A percentile compares a stretch with the other conserved stretches of the same genome.
Evolutionary conservation across 2,113 vertebrate species (phyloP).

Genomic region (Ophthalmolycus amberensis): DNA sequence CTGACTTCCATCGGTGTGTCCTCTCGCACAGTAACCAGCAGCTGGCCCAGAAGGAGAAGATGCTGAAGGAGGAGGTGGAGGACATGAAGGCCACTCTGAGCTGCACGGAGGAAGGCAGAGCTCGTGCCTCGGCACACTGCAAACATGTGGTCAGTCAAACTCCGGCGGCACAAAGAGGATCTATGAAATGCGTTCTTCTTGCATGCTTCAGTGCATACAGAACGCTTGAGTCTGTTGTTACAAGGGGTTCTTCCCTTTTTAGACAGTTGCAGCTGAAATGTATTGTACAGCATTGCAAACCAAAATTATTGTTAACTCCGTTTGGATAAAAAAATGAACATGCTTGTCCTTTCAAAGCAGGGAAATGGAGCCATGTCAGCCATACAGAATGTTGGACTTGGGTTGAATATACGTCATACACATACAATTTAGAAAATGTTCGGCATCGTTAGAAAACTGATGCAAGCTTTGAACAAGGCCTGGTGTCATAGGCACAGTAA

Average conservation of each 20-base stretch:
- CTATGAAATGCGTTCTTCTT: not conserved
- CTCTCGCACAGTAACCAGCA: constrained; percentile 84
- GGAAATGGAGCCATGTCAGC: not conserved
- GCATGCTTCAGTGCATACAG: not conserved
- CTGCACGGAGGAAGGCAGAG: constrained; percentile 85
- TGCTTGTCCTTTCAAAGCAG: not conserved
- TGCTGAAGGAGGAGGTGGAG: constrained; percentile 92
- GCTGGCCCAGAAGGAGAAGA: constrained; percentile 84
- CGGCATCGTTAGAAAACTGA: too few species aligned
- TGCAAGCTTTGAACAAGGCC: not conserved
- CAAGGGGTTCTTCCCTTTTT: not conserved
- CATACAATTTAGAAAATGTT: not conserved
- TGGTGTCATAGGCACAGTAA: not conserved
- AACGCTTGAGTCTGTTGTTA: not conserved
- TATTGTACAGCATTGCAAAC: not conserved
- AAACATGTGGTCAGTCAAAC: constrained; percentile 85
- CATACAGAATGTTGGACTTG: not conserved
- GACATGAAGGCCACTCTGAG: constrained; percentile 88
- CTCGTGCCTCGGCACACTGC: constrained; percentile 79
- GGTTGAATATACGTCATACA: not conserved
- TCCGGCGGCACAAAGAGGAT: not conserved
- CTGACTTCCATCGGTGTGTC: not conserved
- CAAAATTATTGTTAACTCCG: not conserved
- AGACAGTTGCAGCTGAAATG: not conserved
- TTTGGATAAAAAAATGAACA: not conserved